Evolutionary conservation across 2,113 vertebrate genomes (phyloP), one percentile per base, ranked within the genome.

Genomic region (Rhinoptilus africanus): DNA sequence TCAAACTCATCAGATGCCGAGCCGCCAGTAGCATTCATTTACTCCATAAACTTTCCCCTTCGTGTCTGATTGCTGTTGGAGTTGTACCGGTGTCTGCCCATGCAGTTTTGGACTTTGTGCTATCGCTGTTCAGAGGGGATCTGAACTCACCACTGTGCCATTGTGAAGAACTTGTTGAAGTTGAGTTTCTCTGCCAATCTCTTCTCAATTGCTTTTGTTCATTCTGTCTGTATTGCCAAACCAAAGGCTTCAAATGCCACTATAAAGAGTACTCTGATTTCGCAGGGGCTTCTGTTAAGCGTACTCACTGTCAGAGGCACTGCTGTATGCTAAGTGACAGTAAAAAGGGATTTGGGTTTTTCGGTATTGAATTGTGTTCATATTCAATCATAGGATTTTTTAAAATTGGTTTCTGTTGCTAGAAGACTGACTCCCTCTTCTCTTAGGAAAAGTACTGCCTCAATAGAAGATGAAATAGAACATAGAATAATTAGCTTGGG

Each of bases 101-200:
- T 51, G 81, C 74, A 63, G 85, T 94, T 94, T 89, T 57, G 82
- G 93, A 77, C 85, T 94, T 89, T 62, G 93, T 88, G 67, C 74
- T 76, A 6, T 79, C 0, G 5, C 81, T 78, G 45, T 90, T 96
- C 82, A 73, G 85, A 92, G 81, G 53, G 28, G 78, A 73, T 87
- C 92, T 86, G 95, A 90, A 83, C 75, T 69, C 60, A 90, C 92
- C 88, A 74, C 92, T 85, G 88, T 64, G 94, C 92, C 54, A 63
- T 89, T 96, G 77, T 92, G 39, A 87, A 48, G 76, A 68, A 50
- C 56, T 35, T n/a, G 89, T 85, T 78, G n/a, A 62, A 82, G 74
- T 20, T 50, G 85, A 91, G 88, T 53, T 79, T 12, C 59, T 79
- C 91, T 94, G 85, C 82, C 59, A 57, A 62, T 90, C 83, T 50